A percentile compares a stretch with the other conserved stretches of the same genome.
Conservation (phyloP, 2,888 invertebrate species). For the Lasioglossum marginatum region DNA sequence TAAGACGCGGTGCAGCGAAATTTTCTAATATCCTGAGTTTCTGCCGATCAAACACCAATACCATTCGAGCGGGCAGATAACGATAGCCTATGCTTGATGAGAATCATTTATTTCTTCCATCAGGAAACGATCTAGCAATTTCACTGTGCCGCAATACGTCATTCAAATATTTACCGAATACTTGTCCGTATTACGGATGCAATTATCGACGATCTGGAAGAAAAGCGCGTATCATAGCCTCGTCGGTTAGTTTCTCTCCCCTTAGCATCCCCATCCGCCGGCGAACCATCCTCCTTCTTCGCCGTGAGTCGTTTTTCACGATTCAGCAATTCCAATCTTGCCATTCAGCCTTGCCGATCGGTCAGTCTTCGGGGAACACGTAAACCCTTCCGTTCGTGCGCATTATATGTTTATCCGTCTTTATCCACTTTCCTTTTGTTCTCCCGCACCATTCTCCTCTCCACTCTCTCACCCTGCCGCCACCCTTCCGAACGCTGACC, state of each 20-base stretch:
- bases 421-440: constrained; percentile 70
- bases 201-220: constrained; percentile 65
- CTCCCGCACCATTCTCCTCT: constrained; percentile 30
- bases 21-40: constrained; percentile 16
- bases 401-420: constrained; percentile 81
- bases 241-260: constrained; percentile 27
- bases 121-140: constrained; percentile 33
- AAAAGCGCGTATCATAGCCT: constrained; percentile 56
- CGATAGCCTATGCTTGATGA: constrained; percentile 20
- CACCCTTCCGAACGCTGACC: constrained; percentile 3
- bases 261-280: neutral
- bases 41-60: constrained; percentile 23
- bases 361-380: constrained; percentile 79
- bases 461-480: neutral
- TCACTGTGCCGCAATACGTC: constrained; percentile 58
- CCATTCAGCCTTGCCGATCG: constrained; percentile 68
- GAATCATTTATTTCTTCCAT: constrained; percentile 54
- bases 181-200: constrained; percentile 65
- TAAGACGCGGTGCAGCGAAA: constrained; percentile 17
- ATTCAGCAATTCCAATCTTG: constrained; percentile 75
- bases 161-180: constrained; percentile 67
- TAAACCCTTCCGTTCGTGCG: constrained; percentile 77
- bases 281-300: neutral
- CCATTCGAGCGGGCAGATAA: constrained; percentile 14
- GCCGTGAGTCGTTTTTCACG: constrained; percentile 73